Evolutionary conservation across 2,888 invertebrate genomes (phyloP).

Genomic region (Trachelus troglodyta): DNA sequence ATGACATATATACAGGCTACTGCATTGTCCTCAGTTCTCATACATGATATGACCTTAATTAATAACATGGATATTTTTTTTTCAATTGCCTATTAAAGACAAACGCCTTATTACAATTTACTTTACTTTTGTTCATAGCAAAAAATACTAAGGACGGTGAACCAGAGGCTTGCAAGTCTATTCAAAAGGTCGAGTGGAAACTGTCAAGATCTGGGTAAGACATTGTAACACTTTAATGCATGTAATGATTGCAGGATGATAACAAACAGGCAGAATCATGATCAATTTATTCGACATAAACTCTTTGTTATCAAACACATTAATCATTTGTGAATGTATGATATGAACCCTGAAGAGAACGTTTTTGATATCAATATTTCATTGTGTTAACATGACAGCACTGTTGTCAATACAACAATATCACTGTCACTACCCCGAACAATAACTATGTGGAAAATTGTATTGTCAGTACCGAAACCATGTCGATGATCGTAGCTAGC

Average conservation of each 20-base stretch:
- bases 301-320: neutral
- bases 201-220: slow-evolving; percentile 84
- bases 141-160: slow-evolving; percentile 94
- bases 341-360: neutral
- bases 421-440: neutral
- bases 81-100: neutral
- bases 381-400: neutral
- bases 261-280: neutral
- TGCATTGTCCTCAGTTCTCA: neutral
- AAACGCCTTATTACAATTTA: slow-evolving; percentile 9
- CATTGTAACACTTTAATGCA: neutral
- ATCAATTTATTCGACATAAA: neutral
- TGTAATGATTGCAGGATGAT: neutral
- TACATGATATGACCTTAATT: neutral
- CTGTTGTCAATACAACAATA: neutral
- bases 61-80: slow-evolving; percentile 14
- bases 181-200: slow-evolving; percentile 96
- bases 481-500: too few species aligned
- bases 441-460: neutral
- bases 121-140: slow-evolving; percentile 71
- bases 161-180: slow-evolving; percentile 92
- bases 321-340: neutral
- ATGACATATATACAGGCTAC: slow-evolving; percentile 10
- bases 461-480: too few species aligned
- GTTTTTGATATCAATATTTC: neutral